Percentiles rank a stretch among this genome's conserved stretches.
Conservation (phyloP, 2,113 vertebrate species). For the Noctilio leporinus region DNA sequence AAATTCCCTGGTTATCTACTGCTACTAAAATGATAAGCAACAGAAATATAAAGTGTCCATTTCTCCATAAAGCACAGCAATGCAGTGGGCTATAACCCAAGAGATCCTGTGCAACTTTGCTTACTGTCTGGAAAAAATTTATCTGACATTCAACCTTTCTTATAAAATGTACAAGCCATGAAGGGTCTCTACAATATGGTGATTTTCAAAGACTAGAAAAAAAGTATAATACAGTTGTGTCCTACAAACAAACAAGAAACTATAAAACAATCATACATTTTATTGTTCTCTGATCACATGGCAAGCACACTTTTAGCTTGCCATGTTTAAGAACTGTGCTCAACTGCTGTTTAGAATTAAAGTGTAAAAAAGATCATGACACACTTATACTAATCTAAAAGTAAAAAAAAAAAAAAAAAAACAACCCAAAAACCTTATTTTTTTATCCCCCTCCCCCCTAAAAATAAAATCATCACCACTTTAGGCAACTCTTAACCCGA, state of each 20-base stretch:
- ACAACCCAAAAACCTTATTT: too few species aligned
- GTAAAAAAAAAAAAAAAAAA: neutral
- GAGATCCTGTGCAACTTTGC: slow-evolving; percentile 42
- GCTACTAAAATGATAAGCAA: slow-evolving; percentile 52
- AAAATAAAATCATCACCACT: neutral
- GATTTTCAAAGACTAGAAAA: slow-evolving; percentile 12
- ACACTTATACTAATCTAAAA: neutral
- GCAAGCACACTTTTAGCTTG: neutral
- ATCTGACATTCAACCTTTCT: slow-evolving; percentile 54
- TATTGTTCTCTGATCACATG: neutral
- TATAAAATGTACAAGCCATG: slow-evolving; percentile 32
- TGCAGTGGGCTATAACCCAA: neutral
- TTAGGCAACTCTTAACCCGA: neutral
- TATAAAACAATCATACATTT: neutral
- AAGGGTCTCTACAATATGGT: neutral
- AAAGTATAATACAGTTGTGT: slow-evolving; percentile 26
- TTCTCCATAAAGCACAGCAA: slow-evolving; percentile 55
- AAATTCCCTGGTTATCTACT: slow-evolving; percentile 19
- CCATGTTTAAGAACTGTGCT: neutral
- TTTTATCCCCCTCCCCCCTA: neutral
- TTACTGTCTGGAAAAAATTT: slow-evolving; percentile 70
- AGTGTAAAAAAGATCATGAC: neutral
- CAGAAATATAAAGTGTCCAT: slow-evolving; percentile 39
- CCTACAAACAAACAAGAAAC: neutral
- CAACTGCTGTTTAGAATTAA: neutral